Base-by-base conservation (phyloP, 2,113 vertebrate genomes). In the Pontoporia blainvillei region DNA sequence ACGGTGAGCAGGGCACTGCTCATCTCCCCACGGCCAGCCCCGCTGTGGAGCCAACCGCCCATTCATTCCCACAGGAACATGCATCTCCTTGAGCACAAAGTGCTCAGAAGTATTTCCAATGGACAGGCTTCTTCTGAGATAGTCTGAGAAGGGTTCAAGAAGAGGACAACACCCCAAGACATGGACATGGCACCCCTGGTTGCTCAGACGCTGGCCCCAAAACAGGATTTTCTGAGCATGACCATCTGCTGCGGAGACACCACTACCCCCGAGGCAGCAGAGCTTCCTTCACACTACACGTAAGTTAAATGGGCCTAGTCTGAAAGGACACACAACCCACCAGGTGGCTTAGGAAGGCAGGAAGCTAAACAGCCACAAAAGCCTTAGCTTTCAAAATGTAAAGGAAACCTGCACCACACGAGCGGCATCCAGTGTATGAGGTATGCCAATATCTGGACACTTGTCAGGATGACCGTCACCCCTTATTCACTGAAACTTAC, bases 231-330 rank as follows among this genome's bases (percentile, higher is more conserved):
- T 69, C 69, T 27, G 25, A 81, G 67, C 34, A 41, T 0, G 2
- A 17, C 46, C 44, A 46, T n/a, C 78, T 88, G 31, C 82, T 59
- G 6, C 27, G 27, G n/a, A 34, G n/a, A 8, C 15, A 8, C 4
- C 29, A 36, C 52, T 9, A 10, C 36, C 34, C 0, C 34, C 0
- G 0, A 83, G 39, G 8, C 29, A 49, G 8, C 46, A 54, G 59
- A 49, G 25, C 36, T 41, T 86, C 17, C 54, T 36, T 54, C 27
- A 39, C 52, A 52, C 36, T 72, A 15, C 29, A 20, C 44, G 8
- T 27, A 7, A 41, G n/a, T 39, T 64, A 21, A 41, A 21, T 8
- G 23, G 75, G 44, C 23, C 27, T 54, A 9, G 23, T 20, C 23
- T 25, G 17, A 72, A 71, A 83, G 36, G 66, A 25, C 7, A 20